Evolutionary conservation across 2,888 invertebrate genomes (phyloP).

Genomic region (Chloroclystis v-ata): DNA sequence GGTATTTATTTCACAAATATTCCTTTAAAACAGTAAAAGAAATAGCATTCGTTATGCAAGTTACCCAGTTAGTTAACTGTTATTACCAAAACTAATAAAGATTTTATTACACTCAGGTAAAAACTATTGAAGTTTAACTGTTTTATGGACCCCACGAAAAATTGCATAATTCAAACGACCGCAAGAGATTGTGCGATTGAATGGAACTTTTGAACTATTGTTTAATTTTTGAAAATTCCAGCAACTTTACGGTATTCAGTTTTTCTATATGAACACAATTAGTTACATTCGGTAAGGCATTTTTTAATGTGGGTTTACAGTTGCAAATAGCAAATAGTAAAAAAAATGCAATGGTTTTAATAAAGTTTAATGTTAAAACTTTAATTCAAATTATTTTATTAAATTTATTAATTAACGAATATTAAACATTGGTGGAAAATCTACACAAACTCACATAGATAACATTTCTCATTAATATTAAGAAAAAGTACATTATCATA

Average conservation of each 20-base stretch:
- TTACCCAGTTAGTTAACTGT: conserved; percentile 9
- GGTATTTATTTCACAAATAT: too few species aligned
- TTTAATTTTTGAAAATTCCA: conserved; percentile 33
- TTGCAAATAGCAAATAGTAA: background rate
- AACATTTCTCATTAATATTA: too few species aligned
- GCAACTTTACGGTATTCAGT: conserved; percentile 20
- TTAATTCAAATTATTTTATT: too few species aligned
- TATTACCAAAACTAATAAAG: conserved; percentile 30
- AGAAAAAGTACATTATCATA: too few species aligned
- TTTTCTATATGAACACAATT: conserved; percentile 9
- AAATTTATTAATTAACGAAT: too few species aligned
- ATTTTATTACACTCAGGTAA: conserved; percentile 49
- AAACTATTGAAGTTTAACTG: conserved; percentile 50
- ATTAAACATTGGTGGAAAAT: too few species aligned
- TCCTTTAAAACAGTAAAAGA: background rate
- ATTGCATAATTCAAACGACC: conserved; percentile 55
- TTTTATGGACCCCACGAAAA: conserved; percentile 50
- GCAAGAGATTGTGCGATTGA: conserved; percentile 46
- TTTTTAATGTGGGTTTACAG: background rate
- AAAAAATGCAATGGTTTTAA: too few species aligned
- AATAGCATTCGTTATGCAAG: background rate
- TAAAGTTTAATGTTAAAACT: too few species aligned
- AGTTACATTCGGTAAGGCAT: background rate
- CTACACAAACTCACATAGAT: too few species aligned
- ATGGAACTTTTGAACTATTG: conserved; percentile 36